Percentiles rank a stretch among this genome's conserved stretches.
Evolutionary conservation across 2,888 invertebrate species (phyloP).

Genomic region (Atrina japonica): DNA sequence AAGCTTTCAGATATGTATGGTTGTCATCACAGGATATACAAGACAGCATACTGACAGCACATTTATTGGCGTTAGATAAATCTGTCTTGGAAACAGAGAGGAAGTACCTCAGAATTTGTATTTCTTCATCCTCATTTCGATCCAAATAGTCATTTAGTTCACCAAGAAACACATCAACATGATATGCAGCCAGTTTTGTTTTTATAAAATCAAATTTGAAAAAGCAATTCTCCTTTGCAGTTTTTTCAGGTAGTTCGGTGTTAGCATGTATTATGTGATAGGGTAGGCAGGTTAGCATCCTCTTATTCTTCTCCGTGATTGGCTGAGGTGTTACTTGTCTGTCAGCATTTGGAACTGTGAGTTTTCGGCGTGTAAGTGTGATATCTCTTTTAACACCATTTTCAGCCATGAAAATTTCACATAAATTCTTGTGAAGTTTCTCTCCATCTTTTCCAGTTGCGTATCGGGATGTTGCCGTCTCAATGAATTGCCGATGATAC

Average conservation of each 20-base stretch:
- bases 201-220: slow-evolving; percentile 68
- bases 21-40: slow-evolving; percentile 46
- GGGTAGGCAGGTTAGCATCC: slow-evolving; percentile 68
- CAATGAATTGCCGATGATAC: slow-evolving; percentile 78
- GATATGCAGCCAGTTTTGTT: slow-evolving; percentile 63
- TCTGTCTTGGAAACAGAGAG: slow-evolving; percentile 53
- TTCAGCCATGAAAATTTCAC: slow-evolving; percentile 66
- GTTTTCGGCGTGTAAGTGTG: slow-evolving; percentile 64
- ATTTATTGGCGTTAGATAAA: slow-evolving; percentile 44
- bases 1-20: slow-evolving; percentile 47
- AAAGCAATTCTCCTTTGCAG: slow-evolving; percentile 59
- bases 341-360: slow-evolving; percentile 70
- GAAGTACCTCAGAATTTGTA: slow-evolving; percentile 84
- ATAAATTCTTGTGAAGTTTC: slow-evolving; percentile 64
- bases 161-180: slow-evolving; percentile 84
- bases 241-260: slow-evolving; percentile 43
- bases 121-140: slow-evolving; percentile 90
- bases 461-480: slow-evolving; percentile 68
- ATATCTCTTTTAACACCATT: slow-evolving; percentile 66
- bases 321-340: slow-evolving; percentile 74
- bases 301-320: slow-evolving; percentile 54
- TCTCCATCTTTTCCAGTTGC: slow-evolving; percentile 48
- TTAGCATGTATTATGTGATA: slow-evolving; percentile 63
- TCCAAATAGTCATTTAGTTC: slow-evolving; percentile 90
- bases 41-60: slow-evolving; percentile 64